Conservation (phyloP, 2,113 vertebrate species). For the Caranx ignobilis region DNA sequence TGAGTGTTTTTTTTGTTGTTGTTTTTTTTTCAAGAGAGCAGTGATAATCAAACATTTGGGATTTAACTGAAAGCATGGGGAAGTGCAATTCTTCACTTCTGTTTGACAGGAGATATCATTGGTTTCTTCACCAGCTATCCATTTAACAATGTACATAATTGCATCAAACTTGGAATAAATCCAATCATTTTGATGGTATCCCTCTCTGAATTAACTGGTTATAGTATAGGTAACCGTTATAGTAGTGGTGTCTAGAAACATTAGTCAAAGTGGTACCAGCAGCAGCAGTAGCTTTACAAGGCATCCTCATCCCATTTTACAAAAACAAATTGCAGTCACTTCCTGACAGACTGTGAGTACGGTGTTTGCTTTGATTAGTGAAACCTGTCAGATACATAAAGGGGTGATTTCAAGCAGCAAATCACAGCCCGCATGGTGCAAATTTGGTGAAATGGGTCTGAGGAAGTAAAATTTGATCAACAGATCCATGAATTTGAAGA, state of each 20-base stretch:
- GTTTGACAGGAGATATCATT: too few species aligned
- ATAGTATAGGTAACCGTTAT: neutral
- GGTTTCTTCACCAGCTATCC: too few species aligned
- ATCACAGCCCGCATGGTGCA: neutral
- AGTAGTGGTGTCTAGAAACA: neutral
- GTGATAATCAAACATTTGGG: too few species aligned
- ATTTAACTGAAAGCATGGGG: too few species aligned
- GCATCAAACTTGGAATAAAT: neutral
- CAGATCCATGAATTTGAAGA: neutral
- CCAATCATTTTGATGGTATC: neutral
- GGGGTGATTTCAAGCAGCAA: neutral
- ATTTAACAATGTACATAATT: too few species aligned
- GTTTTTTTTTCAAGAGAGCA: too few species aligned
- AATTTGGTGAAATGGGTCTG: neutral
- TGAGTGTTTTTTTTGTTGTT: too few species aligned
- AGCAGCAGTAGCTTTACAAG: neutral
- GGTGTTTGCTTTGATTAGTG: neutral
- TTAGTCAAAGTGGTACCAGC: neutral
- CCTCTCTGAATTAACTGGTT: neutral
- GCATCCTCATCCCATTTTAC: neutral
- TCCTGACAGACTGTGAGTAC: neutral
- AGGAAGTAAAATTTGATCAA: neutral
- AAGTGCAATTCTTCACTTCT: too few species aligned
- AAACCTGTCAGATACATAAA: neutral
- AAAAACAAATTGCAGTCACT: neutral